Base-by-base conservation (phyloP, 1,140 invertebrate genomes). In the Drosophila guanche region DNA sequence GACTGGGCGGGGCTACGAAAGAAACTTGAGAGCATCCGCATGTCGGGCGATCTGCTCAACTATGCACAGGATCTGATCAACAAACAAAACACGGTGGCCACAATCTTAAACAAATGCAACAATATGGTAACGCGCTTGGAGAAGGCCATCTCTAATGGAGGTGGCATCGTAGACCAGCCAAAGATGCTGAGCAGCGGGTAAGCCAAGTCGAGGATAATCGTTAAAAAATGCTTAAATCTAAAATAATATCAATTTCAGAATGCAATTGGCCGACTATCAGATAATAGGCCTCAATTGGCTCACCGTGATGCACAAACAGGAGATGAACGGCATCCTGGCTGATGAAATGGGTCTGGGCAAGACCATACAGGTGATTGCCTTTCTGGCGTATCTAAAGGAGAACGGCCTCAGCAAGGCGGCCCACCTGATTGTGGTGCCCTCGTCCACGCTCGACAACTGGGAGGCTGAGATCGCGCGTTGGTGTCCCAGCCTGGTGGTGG, bases 231-330 rank as follows among this genome's bases (percentile, higher is more conserved):
- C 37, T 33, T 1, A 0, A 22, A 22, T 10, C 2, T 12, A 1
- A n/a, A 7, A 10, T 37, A 6, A 2, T 8, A 40, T 55, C 2
- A n/a, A 10, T 45, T 52, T 69, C 80, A 95, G 94, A 40, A 92
- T 95, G 59, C 95, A 94, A 81, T 92, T 99, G 68, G 95, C 97
- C 5, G 94, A 95, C 14, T 99, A 99, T 92, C 98, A 99, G 92
- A 93, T 99, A 92, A 95, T 99, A 22, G 98, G 98, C 5, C 92
- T 99, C 0, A 99, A 99, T 91, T 99, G 98, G 98, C 92, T 99
- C 0, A 94, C 95, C 0, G 94, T 99, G 2, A 95, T 99, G 93
- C 96, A 98, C 86, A 94, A 95, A 25, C 96, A 98, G 75, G 94
- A 96, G 29, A 94, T 99, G 2, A 99, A 98, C 92, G 97, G 97